phyloP scores from a whole-genome alignment of 2,113 vertebrate species.

The Tringa solitaria region DNA sequence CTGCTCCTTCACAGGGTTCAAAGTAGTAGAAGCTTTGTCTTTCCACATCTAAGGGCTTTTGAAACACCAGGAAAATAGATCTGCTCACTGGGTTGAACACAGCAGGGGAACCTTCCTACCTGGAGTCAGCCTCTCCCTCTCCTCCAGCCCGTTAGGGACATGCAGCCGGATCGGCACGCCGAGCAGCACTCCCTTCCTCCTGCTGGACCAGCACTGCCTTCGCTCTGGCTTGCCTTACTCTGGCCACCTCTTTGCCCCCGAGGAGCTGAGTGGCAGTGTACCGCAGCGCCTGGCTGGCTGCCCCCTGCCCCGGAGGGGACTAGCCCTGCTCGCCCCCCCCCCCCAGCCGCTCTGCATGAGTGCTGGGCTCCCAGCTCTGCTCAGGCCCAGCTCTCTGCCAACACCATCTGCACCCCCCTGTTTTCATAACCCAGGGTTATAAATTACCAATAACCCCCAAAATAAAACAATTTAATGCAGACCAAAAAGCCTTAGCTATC shows the following conservation, averaged over 20 bases:
- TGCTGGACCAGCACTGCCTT: background rate
- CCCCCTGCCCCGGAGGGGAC: background rate
- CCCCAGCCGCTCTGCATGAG: background rate
- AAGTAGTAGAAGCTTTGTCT: slow-evolving; percentile 10
- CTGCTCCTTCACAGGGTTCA: slow-evolving; percentile 36
- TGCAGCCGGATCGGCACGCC: background rate
- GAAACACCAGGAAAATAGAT: slow-evolving; percentile 46
- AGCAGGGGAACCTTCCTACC: background rate
- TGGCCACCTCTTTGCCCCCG: background rate
- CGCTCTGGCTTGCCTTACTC: background rate
- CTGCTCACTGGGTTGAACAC: slow-evolving; percentile 2
- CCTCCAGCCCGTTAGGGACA: background rate
- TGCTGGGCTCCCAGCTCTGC: background rate
- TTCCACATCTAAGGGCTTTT: slow-evolving; percentile 15
- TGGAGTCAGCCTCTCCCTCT: background rate
- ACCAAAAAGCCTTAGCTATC: background rate
- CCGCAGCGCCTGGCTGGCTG: background rate
- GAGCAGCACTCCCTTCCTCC: background rate
- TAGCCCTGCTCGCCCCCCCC: background rate
- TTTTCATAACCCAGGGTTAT: background rate
- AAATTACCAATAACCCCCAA: background rate
- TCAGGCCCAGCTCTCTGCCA: background rate
- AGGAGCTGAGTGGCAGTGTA: background rate
- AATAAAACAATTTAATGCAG: slow-evolving; percentile 29
- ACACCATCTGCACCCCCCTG: background rate